Evolutionary conservation across 2,888 invertebrate genomes (phyloP), one percentile per base, ranked within the genome.

Genomic region (Chesias legatella): DNA sequence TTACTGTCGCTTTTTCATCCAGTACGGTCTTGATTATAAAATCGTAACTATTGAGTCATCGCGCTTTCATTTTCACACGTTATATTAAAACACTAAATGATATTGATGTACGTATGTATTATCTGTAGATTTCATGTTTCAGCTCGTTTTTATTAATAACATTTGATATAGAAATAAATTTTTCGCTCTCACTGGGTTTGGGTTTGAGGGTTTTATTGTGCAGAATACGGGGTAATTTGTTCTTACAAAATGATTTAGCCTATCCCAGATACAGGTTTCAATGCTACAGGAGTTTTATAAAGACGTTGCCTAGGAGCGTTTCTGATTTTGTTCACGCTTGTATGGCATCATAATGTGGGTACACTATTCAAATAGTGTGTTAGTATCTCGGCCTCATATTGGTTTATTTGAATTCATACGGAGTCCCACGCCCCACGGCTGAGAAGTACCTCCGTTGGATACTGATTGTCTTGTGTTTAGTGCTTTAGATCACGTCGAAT

Each of bases 21-120:
- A 83, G 81, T 79, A 75, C 76, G 78, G 78, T 76, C 76, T 76
- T 65, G 71, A 73, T 83, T 80, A 81, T 76, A 78, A 82, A 80
- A 83, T 74, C 70, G 73, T 74, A 77, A 73, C 70, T 69, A 76
- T 80, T 79, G 75, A 79, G 73, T 82, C 75, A 80, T 67, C 63
- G 67, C 58, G 56, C 55, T 54, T 64, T 58, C 62, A 68, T 67
- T 63, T 54, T 55, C 55, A 33, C 35, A 36, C 28, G 43, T 48
- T n/a, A n/a, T n/a, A n/a, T n/a, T n/a, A n/a, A n/a, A n/a, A n/a
- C n/a, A n/a, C n/a, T n/a, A n/a, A n/a, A n/a, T n/a, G n/a, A n/a
- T n/a, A n/a, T n/a, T n/a, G n/a, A n/a, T n/a, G n/a, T n/a, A n/a
- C n/a, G n/a, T n/a, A n/a, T n/a, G n/a, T n/a, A n/a, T n/a, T n/a